Evolutionary conservation across 2,888 invertebrate species (phyloP).

Genomic region (Tenthredo distinguenda): DNA sequence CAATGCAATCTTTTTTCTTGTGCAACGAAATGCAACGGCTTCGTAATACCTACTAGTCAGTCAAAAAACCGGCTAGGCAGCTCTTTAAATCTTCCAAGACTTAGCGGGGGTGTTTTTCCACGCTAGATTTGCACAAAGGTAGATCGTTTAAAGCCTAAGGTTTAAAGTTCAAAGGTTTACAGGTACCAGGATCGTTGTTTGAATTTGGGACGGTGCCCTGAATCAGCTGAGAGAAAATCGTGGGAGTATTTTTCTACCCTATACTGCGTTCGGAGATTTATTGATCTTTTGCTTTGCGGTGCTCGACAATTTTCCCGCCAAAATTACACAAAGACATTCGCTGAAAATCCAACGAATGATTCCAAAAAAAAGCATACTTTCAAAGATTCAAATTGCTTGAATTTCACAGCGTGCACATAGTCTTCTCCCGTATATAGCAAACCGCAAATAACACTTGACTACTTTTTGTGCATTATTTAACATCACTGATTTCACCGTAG

Average conservation of each 20-base stretch:
- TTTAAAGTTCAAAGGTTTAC: constrained; percentile 46
- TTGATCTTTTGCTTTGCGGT: neutral
- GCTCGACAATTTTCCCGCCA: neutral
- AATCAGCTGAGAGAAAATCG: constrained; percentile 47
- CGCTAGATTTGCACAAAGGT: constrained; percentile 24
- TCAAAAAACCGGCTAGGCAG: constrained; percentile 26
- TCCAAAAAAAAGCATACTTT: neutral
- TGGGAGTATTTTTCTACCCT: constrained; percentile 43
- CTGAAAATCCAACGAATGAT: neutral
- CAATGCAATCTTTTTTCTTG: constrained; percentile 15
- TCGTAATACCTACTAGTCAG: neutral
- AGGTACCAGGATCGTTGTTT: constrained; percentile 20
- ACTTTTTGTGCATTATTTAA: constrained; percentile 38
- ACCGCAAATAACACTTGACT: constrained; percentile 36
- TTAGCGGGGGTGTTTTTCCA: constrained; percentile 48
- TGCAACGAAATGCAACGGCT: constrained; percentile 34
- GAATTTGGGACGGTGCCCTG: constrained; percentile 36
- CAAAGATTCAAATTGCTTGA: neutral
- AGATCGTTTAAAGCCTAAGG: constrained; percentile 20
- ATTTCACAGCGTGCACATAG: neutral
- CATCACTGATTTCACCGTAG: constrained; percentile 17
- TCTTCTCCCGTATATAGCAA: neutral
- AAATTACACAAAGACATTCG: constrained; percentile 22
- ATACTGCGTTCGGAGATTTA: constrained; percentile 7
- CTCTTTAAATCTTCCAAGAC: constrained; percentile 47